Evolutionary conservation across 2,797 vertebrate genomes (phyloP).

Genomic region (Triplophysa yarkandensis): DNA sequence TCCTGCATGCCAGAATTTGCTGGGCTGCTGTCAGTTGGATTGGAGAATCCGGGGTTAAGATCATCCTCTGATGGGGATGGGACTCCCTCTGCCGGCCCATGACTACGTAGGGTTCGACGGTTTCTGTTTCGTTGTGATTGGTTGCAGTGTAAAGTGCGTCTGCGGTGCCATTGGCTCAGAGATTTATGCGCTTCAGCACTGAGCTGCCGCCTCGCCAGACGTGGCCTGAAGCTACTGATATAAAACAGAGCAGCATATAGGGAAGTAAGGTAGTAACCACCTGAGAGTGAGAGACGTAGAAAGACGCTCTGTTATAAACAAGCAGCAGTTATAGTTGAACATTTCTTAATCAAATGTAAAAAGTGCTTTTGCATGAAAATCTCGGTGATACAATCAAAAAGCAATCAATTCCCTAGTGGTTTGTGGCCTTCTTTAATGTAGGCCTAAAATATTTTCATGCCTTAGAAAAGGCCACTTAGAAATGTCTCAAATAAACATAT

Average conservation of each 20-base stretch:
- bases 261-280: slow-evolving; percentile 90
- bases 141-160: slow-evolving; percentile 81
- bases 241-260: slow-evolving; percentile 87
- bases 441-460: too few relatives aligned
- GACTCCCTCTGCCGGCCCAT: background rate
- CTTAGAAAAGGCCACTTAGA: too few relatives aligned
- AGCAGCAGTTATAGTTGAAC: background rate
- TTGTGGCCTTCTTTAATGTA: too few relatives aligned
- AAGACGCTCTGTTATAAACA: background rate
- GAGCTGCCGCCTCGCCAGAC: slow-evolving; percentile 75
- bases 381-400: too few relatives aligned
- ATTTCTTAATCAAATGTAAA: too few relatives aligned
- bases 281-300: slow-evolving; percentile 61
- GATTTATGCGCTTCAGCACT: slow-evolving; percentile 83
- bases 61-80: background rate
- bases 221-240: slow-evolving; percentile 81
- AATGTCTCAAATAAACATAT: too few relatives aligned
- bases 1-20: background rate
- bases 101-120: slow-evolving; percentile 68
- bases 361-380: too few relatives aligned
- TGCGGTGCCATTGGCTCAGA: slow-evolving; percentile 85
- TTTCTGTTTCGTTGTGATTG: slow-evolving; percentile 62
- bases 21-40: background rate
- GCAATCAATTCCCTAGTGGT: too few relatives aligned
- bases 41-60: background rate